Evolutionary conservation across 2,113 vertebrate species (phyloP).

Genomic region (Neotoma lepida): DNA sequence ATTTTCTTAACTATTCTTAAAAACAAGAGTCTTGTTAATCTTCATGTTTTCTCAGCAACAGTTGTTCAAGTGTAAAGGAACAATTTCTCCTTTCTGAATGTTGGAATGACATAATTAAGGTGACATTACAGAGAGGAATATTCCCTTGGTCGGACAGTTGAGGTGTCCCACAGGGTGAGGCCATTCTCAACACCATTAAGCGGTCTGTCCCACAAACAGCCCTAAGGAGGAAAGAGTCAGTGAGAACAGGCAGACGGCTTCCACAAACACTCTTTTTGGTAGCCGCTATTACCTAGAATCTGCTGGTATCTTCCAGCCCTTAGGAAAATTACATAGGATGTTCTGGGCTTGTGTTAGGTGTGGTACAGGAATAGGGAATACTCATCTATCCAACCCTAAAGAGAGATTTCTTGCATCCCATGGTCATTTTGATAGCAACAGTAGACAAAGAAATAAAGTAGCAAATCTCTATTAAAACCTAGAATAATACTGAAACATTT

Average conservation of each 20-base stretch:
- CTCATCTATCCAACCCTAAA: background rate
- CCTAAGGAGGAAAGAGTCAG: background rate
- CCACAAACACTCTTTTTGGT: background rate
- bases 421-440: background rate
- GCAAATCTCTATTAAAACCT: background rate
- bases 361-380: background rate
- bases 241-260: background rate
- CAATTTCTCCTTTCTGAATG: constrained; percentile 7
- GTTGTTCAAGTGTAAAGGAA: background rate
- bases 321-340: background rate
- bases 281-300: background rate
- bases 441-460: background rate
- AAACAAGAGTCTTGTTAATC: background rate
- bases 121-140: background rate
- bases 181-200: background rate
- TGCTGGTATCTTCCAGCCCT: background rate
- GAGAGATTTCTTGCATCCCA: background rate
- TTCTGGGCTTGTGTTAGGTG: background rate
- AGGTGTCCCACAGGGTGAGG: constrained; percentile 10
- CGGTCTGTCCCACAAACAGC: background rate
- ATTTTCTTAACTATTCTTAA: background rate
- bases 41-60: background rate
- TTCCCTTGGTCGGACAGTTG: background rate
- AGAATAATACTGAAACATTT: background rate
- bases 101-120: constrained; percentile 8